Base-by-base conservation (phyloP, 2,888 invertebrate genomes). In the Trissoscelio sp. region DNA sequence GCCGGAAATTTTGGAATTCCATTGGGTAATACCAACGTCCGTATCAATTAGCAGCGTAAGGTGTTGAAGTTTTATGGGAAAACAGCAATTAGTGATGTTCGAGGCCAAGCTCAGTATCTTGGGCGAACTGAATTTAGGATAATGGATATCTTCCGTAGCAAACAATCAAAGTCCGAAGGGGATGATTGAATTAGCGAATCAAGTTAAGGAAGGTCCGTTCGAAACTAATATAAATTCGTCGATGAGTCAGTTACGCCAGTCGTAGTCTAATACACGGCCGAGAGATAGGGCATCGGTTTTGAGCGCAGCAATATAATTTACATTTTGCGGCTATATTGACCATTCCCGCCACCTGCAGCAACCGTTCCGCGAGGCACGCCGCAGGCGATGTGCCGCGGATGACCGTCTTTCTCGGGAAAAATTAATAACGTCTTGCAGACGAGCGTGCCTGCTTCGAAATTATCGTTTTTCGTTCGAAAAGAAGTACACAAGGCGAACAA, bases 311-410 rank as follows among this genome's bases (percentile, higher is more conserved):
- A 91, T 91, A 89, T 89, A 91, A 91, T 91, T 91, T 91, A 91
- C 91, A 91, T 91, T 91, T 91, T 90, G 87, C 84, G 87, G 88
- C 87, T 88, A 91, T 91, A 91, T 90, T 89, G 91, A 91, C 91
- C 91, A 91, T 91, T 91, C 88, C 86, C 86, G 89, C 85, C 91
- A 91, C 90, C 91, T 91, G 91, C 88, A 91, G 82, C 91, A 87
- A 86, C 85, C 84, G 85, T 86, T 83, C 83, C 81, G 85, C 85
- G 67, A 82, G 72, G 81, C 69, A 73, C 75, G 83, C 87, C 83
- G 79, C 86, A 81, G 83, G 85, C 85, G 78, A 80, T 70, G 62
- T 75, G 78, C 83, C 84, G 85, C 85, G 87, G 88, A 89, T 89
- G 88, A 89, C 88, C 89, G 87, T 85, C 85, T 86, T 85, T 84